phyloP scores from a whole-genome alignment of 1,140 invertebrate species.

The Caenorhabditis remanei region DNA sequence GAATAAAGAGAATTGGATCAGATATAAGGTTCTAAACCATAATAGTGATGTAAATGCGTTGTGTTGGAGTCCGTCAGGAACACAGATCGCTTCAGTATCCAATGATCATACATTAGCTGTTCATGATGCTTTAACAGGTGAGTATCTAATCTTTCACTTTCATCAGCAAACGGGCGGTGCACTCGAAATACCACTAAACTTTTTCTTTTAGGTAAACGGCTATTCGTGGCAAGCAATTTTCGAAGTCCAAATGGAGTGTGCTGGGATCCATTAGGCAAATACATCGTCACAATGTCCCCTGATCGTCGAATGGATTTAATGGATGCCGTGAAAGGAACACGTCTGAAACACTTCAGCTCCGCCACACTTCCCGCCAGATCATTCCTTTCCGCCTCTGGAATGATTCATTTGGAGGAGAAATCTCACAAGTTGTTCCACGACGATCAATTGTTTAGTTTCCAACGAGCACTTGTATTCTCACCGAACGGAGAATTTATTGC shows the following conservation, averaged over 20 bases:
- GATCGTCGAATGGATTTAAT: constrained; percentile 66
- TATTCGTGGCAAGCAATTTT: constrained; percentile 59
- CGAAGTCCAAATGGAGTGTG: constrained; percentile 65
- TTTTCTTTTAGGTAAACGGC: constrained; percentile 61
- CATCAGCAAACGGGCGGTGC: too few relatives aligned
- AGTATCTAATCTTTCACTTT: neutral
- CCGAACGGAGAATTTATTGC: constrained; percentile 65
- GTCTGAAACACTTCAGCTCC: constrained; percentile 37
- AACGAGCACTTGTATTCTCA: constrained; percentile 56
- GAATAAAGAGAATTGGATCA: constrained; percentile 67
- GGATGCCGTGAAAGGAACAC: constrained; percentile 60
- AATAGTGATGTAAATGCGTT: constrained; percentile 66
- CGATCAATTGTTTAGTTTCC: constrained; percentile 65
- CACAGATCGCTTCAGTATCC: constrained; percentile 59
- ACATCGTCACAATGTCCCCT: constrained; percentile 66
- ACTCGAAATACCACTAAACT: neutral
- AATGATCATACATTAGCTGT: constrained; percentile 64
- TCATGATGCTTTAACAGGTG: constrained; percentile 65
- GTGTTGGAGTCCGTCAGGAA: constrained; percentile 57
- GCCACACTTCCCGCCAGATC: constrained; percentile 8
- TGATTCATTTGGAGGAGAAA: neutral
- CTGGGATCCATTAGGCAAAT: constrained; percentile 67
- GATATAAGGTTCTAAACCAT: constrained; percentile 60
- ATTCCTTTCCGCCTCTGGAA: neutral
- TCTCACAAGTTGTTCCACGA: constrained; percentile 66